A percentile compares a stretch with the other conserved stretches of the same genome.
Conservation (phyloP, 1,140 invertebrate species). For the Forficula auricularia region DNA sequence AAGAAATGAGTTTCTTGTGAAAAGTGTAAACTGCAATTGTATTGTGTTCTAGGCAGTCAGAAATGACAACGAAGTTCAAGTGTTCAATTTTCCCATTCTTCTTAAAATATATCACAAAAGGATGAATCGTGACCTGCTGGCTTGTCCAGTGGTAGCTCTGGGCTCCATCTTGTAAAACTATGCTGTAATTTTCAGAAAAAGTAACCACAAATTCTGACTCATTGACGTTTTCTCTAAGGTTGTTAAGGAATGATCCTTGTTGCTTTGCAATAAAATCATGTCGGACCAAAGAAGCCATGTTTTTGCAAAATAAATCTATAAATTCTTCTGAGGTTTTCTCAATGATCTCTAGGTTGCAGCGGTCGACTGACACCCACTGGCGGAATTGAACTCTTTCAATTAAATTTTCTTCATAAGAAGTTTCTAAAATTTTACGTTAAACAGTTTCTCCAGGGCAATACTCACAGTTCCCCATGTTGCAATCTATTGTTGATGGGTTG, state of each 20-base stretch:
- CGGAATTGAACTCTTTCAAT: slow-evolving; percentile 4
- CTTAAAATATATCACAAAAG: slow-evolving; percentile 14
- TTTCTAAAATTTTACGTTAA: neutral
- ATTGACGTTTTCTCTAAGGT: slow-evolving; percentile 9
- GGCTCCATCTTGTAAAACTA: slow-evolving; percentile 17
- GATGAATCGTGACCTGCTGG: slow-evolving; percentile 17
- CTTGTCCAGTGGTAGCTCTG: slow-evolving; percentile 17
- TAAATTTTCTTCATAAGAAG: slow-evolving; percentile 1
- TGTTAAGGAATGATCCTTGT: slow-evolving; percentile 5
- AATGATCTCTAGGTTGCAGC: slow-evolving; percentile 5
- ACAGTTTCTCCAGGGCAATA: slow-evolving; percentile 3
- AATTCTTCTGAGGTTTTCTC: slow-evolving; percentile 9
- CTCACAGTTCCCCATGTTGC: slow-evolving; percentile 5
- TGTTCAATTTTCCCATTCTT: slow-evolving; percentile 6
- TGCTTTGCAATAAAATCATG: slow-evolving; percentile 10
- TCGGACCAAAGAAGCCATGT: slow-evolving; percentile 4
- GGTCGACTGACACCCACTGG: slow-evolving; percentile 7
- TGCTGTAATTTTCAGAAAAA: slow-evolving; percentile 18
- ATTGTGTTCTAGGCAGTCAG: slow-evolving; percentile 13
- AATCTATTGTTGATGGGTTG: slow-evolving; percentile 5
- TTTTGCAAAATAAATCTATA: slow-evolving; percentile 7
- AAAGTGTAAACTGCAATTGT: slow-evolving; percentile 12
- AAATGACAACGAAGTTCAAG: slow-evolving; percentile 8
- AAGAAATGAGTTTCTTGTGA: slow-evolving; percentile 3
- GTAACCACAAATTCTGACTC: slow-evolving; percentile 10